A percentile compares a stretch with the other conserved stretches of the same genome.
Conservation (phyloP, 2,113 vertebrate genomes). For the Probosciger aterrimus region DNA sequence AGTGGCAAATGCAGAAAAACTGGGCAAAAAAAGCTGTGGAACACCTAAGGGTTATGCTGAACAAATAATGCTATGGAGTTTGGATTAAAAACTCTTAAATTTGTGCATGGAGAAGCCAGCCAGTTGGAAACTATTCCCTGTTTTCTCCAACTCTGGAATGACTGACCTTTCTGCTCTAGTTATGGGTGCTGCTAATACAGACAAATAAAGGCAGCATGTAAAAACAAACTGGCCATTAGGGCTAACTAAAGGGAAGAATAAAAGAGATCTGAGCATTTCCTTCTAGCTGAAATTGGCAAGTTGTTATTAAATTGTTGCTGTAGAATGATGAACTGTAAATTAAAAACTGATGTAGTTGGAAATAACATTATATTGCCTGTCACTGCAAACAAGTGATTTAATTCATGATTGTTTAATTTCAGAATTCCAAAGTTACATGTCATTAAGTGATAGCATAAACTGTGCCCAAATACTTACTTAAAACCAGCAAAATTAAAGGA, state of each 20-base stretch:
- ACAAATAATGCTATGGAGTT: neutral
- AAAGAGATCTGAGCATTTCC: neutral
- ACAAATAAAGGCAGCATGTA: neutral
- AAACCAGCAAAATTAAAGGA: neutral
- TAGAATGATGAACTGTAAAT: neutral
- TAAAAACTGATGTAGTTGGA: neutral
- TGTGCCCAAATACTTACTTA: neutral
- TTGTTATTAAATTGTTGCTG: neutral
- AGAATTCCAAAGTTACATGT: neutral
- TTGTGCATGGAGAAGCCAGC: neutral
- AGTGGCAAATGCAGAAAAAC: neutral
- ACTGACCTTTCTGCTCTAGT: neutral
- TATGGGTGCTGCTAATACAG: neutral
- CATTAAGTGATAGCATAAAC: neutral
- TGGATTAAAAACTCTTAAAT: neutral
- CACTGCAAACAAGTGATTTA: neutral
- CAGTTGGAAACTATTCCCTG: neutral
- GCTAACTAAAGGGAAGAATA: neutral
- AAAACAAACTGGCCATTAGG: neutral
- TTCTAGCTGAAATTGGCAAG: neutral
- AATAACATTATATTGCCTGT: neutral
- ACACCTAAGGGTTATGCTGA: neutral
- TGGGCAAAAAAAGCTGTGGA: neutral
- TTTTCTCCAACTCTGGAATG: neutral
- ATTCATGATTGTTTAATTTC: neutral